Evolutionary conservation across 2,797 vertebrate species (phyloP), one percentile per base, ranked within the genome.

Genomic region (Austrolebias charrua): DNA sequence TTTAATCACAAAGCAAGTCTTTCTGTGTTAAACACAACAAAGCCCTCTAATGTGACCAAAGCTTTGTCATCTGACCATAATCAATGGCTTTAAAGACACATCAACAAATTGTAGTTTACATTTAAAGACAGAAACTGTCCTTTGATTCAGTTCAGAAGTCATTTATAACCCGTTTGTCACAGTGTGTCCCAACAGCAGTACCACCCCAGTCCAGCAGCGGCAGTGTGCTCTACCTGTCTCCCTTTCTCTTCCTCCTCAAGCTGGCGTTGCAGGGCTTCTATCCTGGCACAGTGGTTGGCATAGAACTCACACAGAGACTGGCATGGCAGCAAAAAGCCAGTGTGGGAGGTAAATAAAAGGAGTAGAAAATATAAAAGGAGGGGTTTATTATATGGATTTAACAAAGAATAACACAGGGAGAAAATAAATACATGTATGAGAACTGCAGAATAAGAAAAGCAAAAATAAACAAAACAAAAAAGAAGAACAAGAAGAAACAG

Each of bases 261-360:
- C 58, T 86, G 77, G 69, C 75, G 84, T 76, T 70, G 81, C 65
- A 90, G 88, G 81, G 84, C 86, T 79, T 90, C 80, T 86, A 91
- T 85, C 87, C 88, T 90, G 75, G 85, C 81, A 80, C 82, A 80
- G 83, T 89, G 90, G 83, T 83, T 90, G 85, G 79, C 89, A 93
- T 91, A 94, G 88, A 93, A 91, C 66, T 82, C 85, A 88, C 80
- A 86, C 55, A 91, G 81, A 83, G 87, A 91, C 93, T 94, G 88
- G 77, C 83, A 88, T 80, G 69, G 85, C 72, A 71, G 75, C 78
- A 77, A 83, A 84, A 71, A 77, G 76, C 81, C 81, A 84, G 71
- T 79, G 81, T 72, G 14, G 83, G 75, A 87, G 75, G 75, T 78
- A 71, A 75, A 79, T 63, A 63, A 69, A 75, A 67, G 61, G 71